Evolutionary conservation across 2,888 invertebrate genomes (phyloP), one percentile per base, ranked within the genome.

Genomic region (Epistrophe grossulariae): DNA sequence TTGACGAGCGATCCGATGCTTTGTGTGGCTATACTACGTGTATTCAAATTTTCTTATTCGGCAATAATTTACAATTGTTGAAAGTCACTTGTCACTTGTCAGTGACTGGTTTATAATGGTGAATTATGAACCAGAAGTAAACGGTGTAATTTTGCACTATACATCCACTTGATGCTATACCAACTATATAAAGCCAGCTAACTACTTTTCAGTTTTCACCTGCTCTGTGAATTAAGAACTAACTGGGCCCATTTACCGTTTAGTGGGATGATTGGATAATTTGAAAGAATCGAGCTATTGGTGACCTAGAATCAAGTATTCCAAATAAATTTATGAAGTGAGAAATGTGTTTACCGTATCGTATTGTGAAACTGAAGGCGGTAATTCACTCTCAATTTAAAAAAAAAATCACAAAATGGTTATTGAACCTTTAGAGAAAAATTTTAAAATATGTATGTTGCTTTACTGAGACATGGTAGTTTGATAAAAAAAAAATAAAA

Each of bases 51-150:
- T n/a, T 74, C 64, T 28, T 50, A 71, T 71, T 81, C 24, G 84
- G 85, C 68, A 79, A 81, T 85, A 85, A 81, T 74, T 85, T 85
- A 85, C 85, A 82, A 85, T 85, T 81, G 85, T 85, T 85, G 81
- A 79, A 64, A 85, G 85, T 85, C 81, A 85, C 85, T 85, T 85
- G 85, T 85, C 85, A 81, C 85, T 81, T 85, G 85, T 85, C 81
- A 78, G 81, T 74, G 85, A 85, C 85, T 85, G 85, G 85, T 81
- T 85, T 85, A 85, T 81, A 85, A 82, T 82, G 81, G 85, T 85
- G 81, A 85, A 45, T 85, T 85, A 85, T 85, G 81, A 81, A 85
- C 85, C 81, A 50, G 64, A 78, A 74, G 78, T 71, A 74, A 72
- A 52, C 77, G 81, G 70, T 62, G 77, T 60, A 84, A 62, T 68